Evolutionary conservation across 2,797 vertebrate genomes (phyloP).

Genomic region (Sebastiscus albofasciatus): DNA sequence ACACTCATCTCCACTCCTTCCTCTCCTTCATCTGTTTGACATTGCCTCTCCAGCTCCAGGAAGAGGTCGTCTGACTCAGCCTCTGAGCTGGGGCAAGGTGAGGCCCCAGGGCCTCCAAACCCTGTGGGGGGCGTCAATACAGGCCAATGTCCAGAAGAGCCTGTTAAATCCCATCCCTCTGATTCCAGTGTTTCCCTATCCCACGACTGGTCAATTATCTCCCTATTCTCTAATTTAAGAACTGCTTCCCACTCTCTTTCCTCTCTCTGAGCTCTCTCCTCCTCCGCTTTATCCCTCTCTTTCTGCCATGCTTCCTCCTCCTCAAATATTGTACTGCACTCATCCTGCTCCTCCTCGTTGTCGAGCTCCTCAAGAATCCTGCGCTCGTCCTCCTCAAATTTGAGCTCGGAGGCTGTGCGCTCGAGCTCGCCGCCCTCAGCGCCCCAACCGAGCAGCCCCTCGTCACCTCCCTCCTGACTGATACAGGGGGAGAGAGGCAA

Average conservation of each 20-base stretch:
- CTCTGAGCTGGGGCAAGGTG: constrained; percentile 82
- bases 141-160: constrained; percentile 80
- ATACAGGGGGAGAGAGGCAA: constrained; percentile 93
- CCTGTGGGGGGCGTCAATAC: constrained; percentile 82
- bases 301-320: constrained; percentile 77
- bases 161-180: constrained; percentile 77
- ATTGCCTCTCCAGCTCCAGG: constrained; percentile 84
- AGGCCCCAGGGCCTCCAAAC: constrained; percentile 79
- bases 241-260: constrained; percentile 86
- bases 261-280: constrained; percentile 75
- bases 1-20: constrained; percentile 77
- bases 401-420: constrained; percentile 93
- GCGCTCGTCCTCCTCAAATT: constrained; percentile 91
- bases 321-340: constrained; percentile 56
- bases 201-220: constrained; percentile 73
- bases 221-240: constrained; percentile 86
- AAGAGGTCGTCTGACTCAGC: constrained; percentile 85
- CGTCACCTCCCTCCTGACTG: constrained; percentile 91
- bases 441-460: constrained; percentile 81
- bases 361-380: constrained; percentile 70
- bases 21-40: constrained; percentile 79
- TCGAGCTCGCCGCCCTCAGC: constrained; percentile 77
- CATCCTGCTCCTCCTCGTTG: constrained; percentile 58
- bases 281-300: constrained; percentile 79
- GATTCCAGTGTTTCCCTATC: constrained; percentile 75